A percentile compares a stretch with the other conserved stretches of the same genome.
Evolutionary conservation across 2,888 invertebrate genomes (phyloP).

Genomic region (Lamproptera curius): DNA sequence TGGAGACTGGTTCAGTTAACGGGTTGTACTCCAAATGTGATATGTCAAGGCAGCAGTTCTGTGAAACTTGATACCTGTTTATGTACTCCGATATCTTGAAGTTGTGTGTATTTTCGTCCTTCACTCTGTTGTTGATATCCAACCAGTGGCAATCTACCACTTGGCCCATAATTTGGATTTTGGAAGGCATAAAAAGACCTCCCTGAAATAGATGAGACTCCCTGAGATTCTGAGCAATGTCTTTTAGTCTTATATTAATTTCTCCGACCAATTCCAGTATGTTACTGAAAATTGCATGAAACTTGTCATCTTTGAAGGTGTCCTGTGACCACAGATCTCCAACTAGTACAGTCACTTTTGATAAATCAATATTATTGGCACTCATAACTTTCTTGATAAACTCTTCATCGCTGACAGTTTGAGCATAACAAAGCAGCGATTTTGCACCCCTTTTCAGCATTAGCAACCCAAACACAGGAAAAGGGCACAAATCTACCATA

Average conservation of each 20-base stretch:
- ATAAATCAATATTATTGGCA: slow-evolving; percentile 54
- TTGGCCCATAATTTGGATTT: slow-evolving; percentile 72
- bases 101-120: slow-evolving; percentile 73
- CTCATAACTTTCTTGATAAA: slow-evolving; percentile 62
- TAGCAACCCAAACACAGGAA: slow-evolving; percentile 80
- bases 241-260: slow-evolving; percentile 56
- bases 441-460: slow-evolving; percentile 71
- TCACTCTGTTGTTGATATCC: slow-evolving; percentile 74
- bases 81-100: slow-evolving; percentile 75
- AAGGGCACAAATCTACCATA: slow-evolving; percentile 79
- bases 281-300: slow-evolving; percentile 76
- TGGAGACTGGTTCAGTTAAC: slow-evolving; percentile 47
- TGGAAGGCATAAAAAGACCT: slow-evolving; percentile 74
- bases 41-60: slow-evolving; percentile 73
- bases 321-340: slow-evolving; percentile 48
- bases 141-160: slow-evolving; percentile 80
- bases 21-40: slow-evolving; percentile 54
- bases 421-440: slow-evolving; percentile 63
- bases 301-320: slow-evolving; percentile 44
- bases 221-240: slow-evolving; percentile 43
- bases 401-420: slow-evolving; percentile 48
- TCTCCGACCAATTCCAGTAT: slow-evolving; percentile 78
- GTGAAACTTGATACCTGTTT: slow-evolving; percentile 79
- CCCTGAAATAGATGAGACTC: slow-evolving; percentile 52
- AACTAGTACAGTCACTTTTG: slow-evolving; percentile 53